A percentile compares a stretch with the other conserved stretches of the same genome.
Evolutionary conservation across 2,797 vertebrate genomes (phyloP).

Genomic region (Anniella stebbinsi): DNA sequence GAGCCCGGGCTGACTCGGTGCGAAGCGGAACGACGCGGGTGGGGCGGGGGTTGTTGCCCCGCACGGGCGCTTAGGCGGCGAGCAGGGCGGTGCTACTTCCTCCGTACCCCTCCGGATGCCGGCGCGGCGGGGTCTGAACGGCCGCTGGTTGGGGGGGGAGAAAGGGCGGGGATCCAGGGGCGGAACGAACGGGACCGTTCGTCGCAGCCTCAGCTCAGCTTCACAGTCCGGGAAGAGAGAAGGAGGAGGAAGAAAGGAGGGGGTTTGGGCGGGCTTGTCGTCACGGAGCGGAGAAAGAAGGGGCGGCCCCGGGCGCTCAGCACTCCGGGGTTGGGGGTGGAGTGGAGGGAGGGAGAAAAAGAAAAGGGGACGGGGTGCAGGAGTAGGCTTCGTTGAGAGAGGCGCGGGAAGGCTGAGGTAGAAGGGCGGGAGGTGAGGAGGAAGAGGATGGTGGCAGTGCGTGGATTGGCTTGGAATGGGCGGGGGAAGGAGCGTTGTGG

Average conservation of each 20-base stretch:
- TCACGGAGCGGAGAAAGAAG: constrained; percentile 7
- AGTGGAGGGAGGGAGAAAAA: too few relatives aligned
- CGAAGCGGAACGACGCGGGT: background rate
- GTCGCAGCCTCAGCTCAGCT: constrained; percentile 37
- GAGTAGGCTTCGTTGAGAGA: background rate
- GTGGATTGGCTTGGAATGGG: too few relatives aligned
- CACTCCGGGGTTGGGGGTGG: background rate
- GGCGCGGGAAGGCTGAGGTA: background rate
- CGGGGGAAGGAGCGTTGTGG: constrained; percentile 7
- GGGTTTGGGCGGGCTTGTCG: background rate
- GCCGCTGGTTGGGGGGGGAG: constrained; percentile 54
- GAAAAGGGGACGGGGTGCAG: background rate
- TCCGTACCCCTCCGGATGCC: constrained; percentile 23
- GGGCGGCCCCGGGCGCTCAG: constrained; percentile 10
- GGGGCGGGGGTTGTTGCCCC: constrained; percentile 35
- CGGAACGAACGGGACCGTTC: constrained; percentile 53
- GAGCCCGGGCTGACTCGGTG: background rate
- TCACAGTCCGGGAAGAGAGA: constrained; percentile 22
- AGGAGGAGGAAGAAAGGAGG: background rate
- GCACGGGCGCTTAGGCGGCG: constrained; percentile 61
- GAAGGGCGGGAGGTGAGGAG: background rate
- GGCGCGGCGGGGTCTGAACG: constrained; percentile 5
- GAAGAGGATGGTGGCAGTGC: background rate
- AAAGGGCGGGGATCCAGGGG: constrained; percentile 59
- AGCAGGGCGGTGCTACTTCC: constrained; percentile 35